phyloP scores from a whole-genome alignment of 1,140 invertebrate genomes.

The Temnothorax nylanderi region DNA sequence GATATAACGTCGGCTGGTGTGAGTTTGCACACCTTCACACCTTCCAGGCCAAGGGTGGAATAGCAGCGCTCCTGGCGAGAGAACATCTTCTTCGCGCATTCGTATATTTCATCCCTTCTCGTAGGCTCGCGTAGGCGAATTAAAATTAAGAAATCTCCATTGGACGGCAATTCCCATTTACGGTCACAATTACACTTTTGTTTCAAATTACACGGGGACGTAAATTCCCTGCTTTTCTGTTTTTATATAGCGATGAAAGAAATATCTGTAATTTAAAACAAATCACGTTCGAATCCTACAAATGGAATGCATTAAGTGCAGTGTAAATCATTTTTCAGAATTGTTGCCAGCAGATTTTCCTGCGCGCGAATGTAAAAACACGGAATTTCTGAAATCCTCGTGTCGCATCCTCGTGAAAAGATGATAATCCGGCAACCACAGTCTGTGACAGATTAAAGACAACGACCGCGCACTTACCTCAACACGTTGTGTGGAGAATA shows the following conservation, averaged over 20 bases:
- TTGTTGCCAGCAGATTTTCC: not conserved
- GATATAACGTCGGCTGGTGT: constrained; percentile 38
- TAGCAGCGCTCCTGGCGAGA: not conserved
- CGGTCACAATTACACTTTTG: not conserved
- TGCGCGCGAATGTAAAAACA: not conserved
- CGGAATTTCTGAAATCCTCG: not conserved
- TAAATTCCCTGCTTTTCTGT: not conserved
- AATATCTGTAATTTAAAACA: not conserved
- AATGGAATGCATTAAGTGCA: not conserved
- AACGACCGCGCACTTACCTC: not conserved
- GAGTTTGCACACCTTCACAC: not conserved
- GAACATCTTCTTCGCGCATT: constrained; percentile 33
- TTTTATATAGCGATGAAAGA: not conserved
- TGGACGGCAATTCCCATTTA: no score
- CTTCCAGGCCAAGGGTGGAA: not conserved
- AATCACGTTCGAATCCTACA: not conserved
- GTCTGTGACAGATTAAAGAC: constrained; percentile 1
- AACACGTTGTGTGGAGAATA: not conserved
- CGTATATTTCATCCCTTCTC: constrained; percentile 1
- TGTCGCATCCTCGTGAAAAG: not conserved
- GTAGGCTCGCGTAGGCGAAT: not conserved
- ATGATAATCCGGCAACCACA: not conserved
- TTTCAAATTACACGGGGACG: not conserved
- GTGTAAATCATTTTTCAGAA: not conserved
- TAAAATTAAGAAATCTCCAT: not conserved